These are phyloP conservation scores for Muscicapa striata DNA, from an alignment of 2,797 vertebrate species.

Conservation along the genomic window DNA sequence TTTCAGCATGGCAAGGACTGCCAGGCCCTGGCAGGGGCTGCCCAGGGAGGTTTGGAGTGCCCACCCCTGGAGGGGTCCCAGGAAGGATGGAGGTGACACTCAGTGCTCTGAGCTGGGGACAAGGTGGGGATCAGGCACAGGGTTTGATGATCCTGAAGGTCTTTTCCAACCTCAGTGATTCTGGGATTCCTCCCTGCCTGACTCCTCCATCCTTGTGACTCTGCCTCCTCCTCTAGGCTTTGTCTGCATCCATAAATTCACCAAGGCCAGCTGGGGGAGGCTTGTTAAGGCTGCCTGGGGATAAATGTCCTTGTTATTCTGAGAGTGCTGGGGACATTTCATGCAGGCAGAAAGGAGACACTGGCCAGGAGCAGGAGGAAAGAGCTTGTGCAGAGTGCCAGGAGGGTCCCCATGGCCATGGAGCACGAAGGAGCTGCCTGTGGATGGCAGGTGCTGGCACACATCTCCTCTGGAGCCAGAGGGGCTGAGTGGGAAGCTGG, in stretches of 20 bases:
- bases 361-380: neutral
- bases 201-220: neutral
- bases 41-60: accelerated
- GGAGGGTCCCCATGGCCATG: neutral
- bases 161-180: neutral
- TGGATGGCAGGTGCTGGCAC: neutral
- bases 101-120: neutral
- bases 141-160: neutral
- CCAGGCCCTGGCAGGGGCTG: accelerated
- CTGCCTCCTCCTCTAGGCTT: neutral
- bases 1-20: neutral
- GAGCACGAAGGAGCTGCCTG: neutral
- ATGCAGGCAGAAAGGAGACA: neutral
- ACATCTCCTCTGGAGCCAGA: neutral
- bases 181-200: neutral
- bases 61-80: neutral
- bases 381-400: accelerated
- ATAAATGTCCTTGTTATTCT: neutral
- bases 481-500: neutral
- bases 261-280: neutral
- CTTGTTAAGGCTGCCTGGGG: neutral
- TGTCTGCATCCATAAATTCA: neutral
- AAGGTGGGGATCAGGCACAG: accelerated
- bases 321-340: neutral
- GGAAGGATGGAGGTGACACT: accelerated